Base-by-base conservation (phyloP, 1,140 invertebrate genomes). In the Monochamus saltuarius region DNA sequence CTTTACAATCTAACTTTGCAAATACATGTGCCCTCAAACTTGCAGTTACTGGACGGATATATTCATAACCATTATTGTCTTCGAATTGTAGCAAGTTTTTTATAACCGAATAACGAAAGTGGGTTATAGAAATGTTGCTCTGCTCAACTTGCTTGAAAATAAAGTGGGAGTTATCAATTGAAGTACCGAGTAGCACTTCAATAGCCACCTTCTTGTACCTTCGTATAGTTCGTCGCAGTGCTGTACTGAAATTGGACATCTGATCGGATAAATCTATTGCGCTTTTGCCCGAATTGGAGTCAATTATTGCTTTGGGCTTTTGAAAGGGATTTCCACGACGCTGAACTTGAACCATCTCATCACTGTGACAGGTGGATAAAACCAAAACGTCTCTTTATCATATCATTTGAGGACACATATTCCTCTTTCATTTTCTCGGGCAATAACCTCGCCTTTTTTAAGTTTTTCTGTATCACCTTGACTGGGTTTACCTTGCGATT, bases 361-460 rank as follows among this genome's bases (percentile, higher is more conserved):
- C 52, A n/a, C 43, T 51, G 54, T 73, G 72, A 45, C 61, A 68
- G n/a, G 68, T 75, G 7, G 68, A 73, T 13, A 76, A 58, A 50
- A 74, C 67, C 7, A 70, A 38, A 13, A 78, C 68, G 37, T 43
- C 40, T n/a, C n/a, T 43, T 43, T 43, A 43, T 9, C n/a, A n/a
- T n/a, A n/a, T n/a, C 78, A 81, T 67, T 76, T 73, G 43, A 75
- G 43, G 7, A 81, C 61, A 42, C 68, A 75, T 64, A 80, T 73
- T 22, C 73, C 67, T 63, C 75, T 66, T 46, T 74, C 57, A 73
- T 72, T 73, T 72, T 78, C 63, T 62, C 59, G 63, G 16, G 70
- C 58, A 62, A 61, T 57, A 37, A 65, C 54, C 60, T 79, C 72
- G 16, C 74, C 71, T 67, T 57, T 64, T 65, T 76, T 74, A 53